These are phyloP conservation scores for Sturnus vulgaris DNA, from an alignment of 2,113 vertebrate species.

Conservation along the genomic window DNA sequence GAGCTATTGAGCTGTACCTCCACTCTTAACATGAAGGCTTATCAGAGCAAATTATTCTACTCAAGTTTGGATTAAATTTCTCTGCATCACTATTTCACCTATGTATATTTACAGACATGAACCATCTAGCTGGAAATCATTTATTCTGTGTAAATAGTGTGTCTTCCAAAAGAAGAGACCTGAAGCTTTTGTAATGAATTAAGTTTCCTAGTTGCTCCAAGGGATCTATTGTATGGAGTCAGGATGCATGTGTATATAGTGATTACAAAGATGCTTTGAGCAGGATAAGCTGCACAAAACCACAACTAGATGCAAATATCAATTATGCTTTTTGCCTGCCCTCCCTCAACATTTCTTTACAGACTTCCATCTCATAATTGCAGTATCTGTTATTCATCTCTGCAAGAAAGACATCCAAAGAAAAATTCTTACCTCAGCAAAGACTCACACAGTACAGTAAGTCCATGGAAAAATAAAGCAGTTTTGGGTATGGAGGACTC, in stretches of 20 bases:
- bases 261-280: neutral
- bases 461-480: neutral
- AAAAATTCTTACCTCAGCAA: neutral
- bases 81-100: neutral
- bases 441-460: neutral
- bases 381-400: neutral
- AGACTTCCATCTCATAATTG: neutral
- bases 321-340: neutral
- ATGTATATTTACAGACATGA: neutral
- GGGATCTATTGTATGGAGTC: neutral
- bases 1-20: neutral
- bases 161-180: neutral
- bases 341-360: neutral
- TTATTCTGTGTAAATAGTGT: neutral
- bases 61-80: neutral
- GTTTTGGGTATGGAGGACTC: neutral
- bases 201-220: neutral
- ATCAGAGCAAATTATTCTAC: neutral
- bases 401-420: neutral
- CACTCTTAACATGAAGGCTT: neutral
- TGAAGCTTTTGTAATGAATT: neutral
- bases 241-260: neutral
- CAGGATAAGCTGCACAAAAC: neutral
- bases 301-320: neutral
- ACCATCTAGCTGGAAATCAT: neutral